Conservation (phyloP, 2,797 vertebrate species). For the Poliocrania exsul region DNA sequence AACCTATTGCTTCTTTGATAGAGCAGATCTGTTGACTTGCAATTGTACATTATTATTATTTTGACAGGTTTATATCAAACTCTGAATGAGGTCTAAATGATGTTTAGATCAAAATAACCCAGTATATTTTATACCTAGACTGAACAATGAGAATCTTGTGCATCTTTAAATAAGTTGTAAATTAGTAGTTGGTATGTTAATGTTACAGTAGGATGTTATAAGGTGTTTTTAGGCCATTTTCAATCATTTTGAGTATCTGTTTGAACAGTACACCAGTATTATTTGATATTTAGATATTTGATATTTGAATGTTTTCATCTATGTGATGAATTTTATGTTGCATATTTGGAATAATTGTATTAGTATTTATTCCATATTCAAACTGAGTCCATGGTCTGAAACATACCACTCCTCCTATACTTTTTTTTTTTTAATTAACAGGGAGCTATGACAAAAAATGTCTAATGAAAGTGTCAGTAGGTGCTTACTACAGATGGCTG, state of each 20-base stretch:
- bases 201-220: neutral
- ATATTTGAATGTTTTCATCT: neutral
- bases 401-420: neutral
- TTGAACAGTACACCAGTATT: neutral
- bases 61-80: neutral
- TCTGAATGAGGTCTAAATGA: neutral
- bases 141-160: neutral
- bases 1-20: fast-evolving
- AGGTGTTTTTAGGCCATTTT: neutral
- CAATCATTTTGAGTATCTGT: neutral
- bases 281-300: neutral
- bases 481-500: neutral
- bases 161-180: neutral
- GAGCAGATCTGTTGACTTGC: neutral
- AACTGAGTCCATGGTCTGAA: neutral
- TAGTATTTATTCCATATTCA: neutral
- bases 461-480: neutral
- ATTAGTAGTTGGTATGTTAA: neutral
- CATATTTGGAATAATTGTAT: neutral
- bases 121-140: neutral
- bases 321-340: neutral
- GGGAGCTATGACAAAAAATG: neutral
- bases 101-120: neutral
- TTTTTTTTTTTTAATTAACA: neutral
- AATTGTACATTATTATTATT: neutral